Base-by-base conservation (phyloP, 1,140 invertebrate species). In the Polypedilum pembai region DNA sequence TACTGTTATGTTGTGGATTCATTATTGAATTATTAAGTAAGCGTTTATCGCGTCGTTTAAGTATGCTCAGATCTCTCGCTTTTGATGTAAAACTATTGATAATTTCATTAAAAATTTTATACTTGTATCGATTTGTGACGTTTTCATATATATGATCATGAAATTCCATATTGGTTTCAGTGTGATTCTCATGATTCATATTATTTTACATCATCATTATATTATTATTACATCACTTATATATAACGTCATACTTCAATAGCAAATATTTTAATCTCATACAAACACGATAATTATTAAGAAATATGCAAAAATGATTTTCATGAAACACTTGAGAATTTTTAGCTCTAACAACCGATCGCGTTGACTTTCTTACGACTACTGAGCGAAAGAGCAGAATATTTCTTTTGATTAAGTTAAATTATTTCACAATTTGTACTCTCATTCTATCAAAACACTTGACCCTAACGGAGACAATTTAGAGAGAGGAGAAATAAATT, bases 361-460 rank as follows among this genome's bases (percentile, higher is more conserved):
- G n/a, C 17, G 5, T 69, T 21, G 8, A 69, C 65, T 20, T 20
- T 20, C 20, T n/a, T 21, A 69, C 65, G 18, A 69, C 7, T 8
- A 69, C 65, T 69, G n/a, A 56, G n/a, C 45, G 12, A 56, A 15
- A 56, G n/a, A 56, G 15, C 12, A 56, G n/a, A 69, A 18, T n/a
- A 69, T 69, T 69, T 18, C n/a, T n/a, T 69, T 20, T 20, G 65
- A 18, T 69, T 69, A 56, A 56, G 45, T n/a, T n/a, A 56, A n/a
- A 56, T n/a, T 56, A 56, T 56, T 56, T 56, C 45, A 56, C 45
- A 56, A 56, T 56, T 56, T 56, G 15, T 56, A 56, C n/a, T 56
- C 45, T 56, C 15, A 45, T 45, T 56, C 45, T 56, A 12, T 56
- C 45, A 56, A 33, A 56, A 56, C 65, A 69, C 65, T 69, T 69